Conservation (phyloP, 2,797 vertebrate species). For the Trachops cirrhosus region DNA sequence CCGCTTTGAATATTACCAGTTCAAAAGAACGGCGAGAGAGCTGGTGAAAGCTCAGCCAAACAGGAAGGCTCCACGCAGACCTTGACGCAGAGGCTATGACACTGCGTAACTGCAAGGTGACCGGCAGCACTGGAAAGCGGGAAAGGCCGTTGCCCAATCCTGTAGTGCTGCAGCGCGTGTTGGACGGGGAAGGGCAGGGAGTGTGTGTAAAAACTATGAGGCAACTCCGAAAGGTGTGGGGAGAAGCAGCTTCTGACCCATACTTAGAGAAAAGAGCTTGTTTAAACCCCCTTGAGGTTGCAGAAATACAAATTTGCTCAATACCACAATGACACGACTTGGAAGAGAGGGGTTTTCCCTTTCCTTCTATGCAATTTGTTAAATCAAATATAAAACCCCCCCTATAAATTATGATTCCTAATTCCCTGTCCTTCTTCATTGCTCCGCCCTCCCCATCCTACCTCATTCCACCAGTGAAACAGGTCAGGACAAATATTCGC, state of each 20-base stretch:
- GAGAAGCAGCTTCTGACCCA: background rate
- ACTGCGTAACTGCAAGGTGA: slow-evolving; percentile 38
- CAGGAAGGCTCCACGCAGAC: background rate
- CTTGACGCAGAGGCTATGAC: background rate
- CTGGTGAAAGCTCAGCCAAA: background rate
- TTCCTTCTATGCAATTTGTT: background rate
- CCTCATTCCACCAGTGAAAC: background rate
- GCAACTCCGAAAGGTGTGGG: background rate
- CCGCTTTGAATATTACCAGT: background rate
- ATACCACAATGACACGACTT: slow-evolving; percentile 21
- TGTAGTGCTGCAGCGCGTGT: background rate
- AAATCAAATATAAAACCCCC: background rate
- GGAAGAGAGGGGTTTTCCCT: slow-evolving; percentile 26
- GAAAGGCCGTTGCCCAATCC: slow-evolving; percentile 36
- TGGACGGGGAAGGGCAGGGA: background rate
- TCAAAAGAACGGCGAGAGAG: background rate
- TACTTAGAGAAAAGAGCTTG: background rate
- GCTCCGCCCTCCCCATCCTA: background rate
- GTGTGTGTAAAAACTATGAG: background rate
- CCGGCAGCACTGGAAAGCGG: background rate
- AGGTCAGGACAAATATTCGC: background rate
- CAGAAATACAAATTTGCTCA: slow-evolving; percentile 55
- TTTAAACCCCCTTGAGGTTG: background rate
- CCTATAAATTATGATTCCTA: background rate
- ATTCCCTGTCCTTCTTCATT: background rate